Evolutionary conservation across 2,888 invertebrate genomes (phyloP), one percentile per base, ranked within the genome.

Genomic region (Tolmerus cingulatus): DNA sequence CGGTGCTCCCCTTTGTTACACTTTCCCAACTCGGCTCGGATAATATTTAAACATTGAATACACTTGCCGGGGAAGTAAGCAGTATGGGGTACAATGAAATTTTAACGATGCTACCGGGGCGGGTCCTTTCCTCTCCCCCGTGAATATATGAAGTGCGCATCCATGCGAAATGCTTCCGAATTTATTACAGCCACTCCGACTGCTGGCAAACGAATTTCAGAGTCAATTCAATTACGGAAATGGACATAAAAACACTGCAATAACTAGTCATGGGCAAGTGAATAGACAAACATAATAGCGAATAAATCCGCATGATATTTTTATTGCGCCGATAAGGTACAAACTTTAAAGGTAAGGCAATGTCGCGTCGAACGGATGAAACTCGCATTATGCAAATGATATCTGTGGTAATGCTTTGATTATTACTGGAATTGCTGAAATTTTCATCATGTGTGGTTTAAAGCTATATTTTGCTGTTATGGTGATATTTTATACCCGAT

Each of bases 21-120:
- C 30, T 79, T 79, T 51, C 79, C 79, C 16, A 46, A 23, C 27
- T 78, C 78, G 66, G 30, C n/a, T 16, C 55, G 9, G 79, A 46
- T 46, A 46, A 79, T 79, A 79, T 79, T 79, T 79, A 79, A 79
- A 79, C 46, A 79, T 46, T 51, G 79, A 27, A 79, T 46, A 79
- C 51, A 79, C 51, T 79, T 46, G 43, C 16, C 30, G 40, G 23
- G 14, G 5, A 14, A 3, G 12, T 40, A 23, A 43, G 43, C 8
- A 43, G 66, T 66, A 2, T 23, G 66, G n/a, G 23, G 27, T 16
- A 79, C 30, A 51, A 79, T 79, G 79, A 79, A 79, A 51, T 46
- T 79, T 79, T 79, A 46, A 79, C 51, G 79, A 79, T 16, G 40
- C 19, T 16, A 2, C 51, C 30, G 27, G 66, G 12, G 66, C 23